phyloP scores from a whole-genome alignment of 2,888 invertebrate genomes.

The Stenichneumon culpator region DNA sequence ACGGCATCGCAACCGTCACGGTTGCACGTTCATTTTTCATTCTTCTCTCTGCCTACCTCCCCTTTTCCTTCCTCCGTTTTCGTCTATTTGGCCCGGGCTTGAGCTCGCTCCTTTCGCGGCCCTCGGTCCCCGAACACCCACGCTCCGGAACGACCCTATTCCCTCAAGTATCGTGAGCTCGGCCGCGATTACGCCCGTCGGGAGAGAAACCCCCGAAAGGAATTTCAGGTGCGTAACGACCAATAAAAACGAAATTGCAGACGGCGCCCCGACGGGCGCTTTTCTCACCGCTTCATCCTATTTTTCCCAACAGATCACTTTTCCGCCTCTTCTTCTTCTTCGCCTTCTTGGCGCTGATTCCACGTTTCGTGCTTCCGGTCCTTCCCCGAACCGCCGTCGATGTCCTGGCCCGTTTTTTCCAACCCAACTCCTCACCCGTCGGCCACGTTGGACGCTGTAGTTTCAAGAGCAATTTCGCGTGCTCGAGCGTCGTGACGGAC shows the following conservation, averaged over 20 bases:
- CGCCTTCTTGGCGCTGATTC: conserved; percentile 36
- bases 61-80: conserved; percentile 16
- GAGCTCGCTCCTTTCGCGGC: conserved; percentile 43
- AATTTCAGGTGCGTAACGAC: conserved; percentile 69
- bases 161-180: conserved; percentile 65
- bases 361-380: conserved; percentile 28
- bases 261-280: conserved; percentile 56
- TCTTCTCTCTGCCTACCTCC: conserved; percentile 48
- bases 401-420: conserved; percentile 5
- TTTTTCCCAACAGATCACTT: conserved; percentile 3
- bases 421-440: conserved; percentile 6
- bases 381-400: conserved; percentile 17
- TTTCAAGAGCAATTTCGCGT: conserved; percentile 64
- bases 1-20: conserved; percentile 39
- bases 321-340: conserved; percentile 27
- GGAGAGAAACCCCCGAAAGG: conserved; percentile 58
- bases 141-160: conserved; percentile 61
- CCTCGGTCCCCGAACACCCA: conserved; percentile 29
- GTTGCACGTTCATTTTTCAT: conserved; percentile 67
- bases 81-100: conserved; percentile 64
- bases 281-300: conserved; percentile 21
- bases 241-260: conserved; percentile 67
- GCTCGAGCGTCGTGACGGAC: conserved; percentile 59
- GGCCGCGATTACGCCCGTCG: conserved; percentile 62
- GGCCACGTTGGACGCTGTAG: conserved; percentile 51